phyloP scores from a whole-genome alignment of 2,888 invertebrate species.

The Elgonia sp. region DNA sequence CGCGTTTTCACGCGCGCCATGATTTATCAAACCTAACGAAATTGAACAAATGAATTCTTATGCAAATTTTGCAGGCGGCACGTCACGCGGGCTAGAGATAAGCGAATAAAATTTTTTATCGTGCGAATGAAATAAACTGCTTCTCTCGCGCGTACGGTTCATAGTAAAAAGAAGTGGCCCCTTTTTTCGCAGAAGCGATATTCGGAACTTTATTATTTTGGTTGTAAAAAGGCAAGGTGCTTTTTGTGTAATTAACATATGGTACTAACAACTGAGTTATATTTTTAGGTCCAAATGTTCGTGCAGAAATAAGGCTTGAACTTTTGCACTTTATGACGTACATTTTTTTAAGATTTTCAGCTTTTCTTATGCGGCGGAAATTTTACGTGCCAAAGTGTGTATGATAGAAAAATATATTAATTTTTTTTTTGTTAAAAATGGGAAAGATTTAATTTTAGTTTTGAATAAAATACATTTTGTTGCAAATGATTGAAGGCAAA shows the following conservation, averaged over 20 bases:
- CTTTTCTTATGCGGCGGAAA: background rate
- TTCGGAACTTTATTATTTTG: slow-evolving; percentile 50
- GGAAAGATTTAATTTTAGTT: too few species aligned
- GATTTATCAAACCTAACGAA: slow-evolving; percentile 54
- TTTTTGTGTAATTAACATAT: slow-evolving; percentile 53
- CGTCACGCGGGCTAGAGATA: slow-evolving; percentile 40
- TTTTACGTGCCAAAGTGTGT: too few species aligned
- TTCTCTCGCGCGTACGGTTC: slow-evolving; percentile 7
- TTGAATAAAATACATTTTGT: too few species aligned
- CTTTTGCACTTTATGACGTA: background rate
- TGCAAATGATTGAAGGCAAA: too few species aligned
- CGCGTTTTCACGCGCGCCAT: slow-evolving; percentile 33
- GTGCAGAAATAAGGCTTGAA: slow-evolving; percentile 11
- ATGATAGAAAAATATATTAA: too few species aligned
- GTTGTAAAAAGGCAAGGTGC: slow-evolving; percentile 45
- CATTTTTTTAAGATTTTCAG: background rate
- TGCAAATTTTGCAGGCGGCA: slow-evolving; percentile 49
- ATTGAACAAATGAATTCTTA: slow-evolving; percentile 64
- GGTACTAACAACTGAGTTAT: slow-evolving; percentile 46
- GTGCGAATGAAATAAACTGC: slow-evolving; percentile 46
- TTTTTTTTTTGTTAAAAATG: too few species aligned
- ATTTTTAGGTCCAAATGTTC: slow-evolving; percentile 34
- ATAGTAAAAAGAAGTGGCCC: slow-evolving; percentile 19
- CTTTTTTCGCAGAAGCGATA: slow-evolving; percentile 16
- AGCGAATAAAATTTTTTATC: slow-evolving; percentile 51